Percentiles rank a stretch among this genome's conserved stretches.
phyloP scores from a whole-genome alignment of 2,113 vertebrate species.

The Columba livia region DNA sequence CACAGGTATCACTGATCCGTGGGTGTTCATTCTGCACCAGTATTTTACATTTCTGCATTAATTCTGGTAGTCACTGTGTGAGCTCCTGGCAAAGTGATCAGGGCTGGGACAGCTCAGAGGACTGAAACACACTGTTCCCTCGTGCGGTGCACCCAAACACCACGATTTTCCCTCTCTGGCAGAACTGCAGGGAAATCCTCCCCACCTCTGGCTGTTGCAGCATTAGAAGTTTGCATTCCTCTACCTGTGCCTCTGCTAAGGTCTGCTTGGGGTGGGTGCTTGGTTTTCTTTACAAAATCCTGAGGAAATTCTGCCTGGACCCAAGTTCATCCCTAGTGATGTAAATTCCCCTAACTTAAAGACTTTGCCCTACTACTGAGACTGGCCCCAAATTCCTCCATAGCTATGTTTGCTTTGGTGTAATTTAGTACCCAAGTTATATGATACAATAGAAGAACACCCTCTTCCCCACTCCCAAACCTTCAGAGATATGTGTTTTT shows the following conservation, averaged over 20 bases:
- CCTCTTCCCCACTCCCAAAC: accelerated
- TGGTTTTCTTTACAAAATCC: neutral
- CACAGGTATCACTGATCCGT: too few species aligned
- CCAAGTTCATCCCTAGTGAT: neutral
- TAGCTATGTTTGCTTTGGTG: neutral
- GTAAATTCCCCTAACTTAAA: neutral
- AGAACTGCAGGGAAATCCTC: neutral
- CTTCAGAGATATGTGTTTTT: neutral
- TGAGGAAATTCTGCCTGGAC: neutral
- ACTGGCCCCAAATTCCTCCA: neutral
- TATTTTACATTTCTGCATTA: neutral
- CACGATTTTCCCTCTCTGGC: accelerated
- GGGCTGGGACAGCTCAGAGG: too few species aligned
- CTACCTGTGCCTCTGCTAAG: neutral
- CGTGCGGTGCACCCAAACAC: neutral
- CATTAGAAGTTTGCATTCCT: neutral
- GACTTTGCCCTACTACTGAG: neutral
- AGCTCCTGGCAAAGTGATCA: neutral
- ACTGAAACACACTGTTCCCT: accelerated
- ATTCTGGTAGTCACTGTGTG: neutral
- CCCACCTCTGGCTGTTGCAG: neutral
- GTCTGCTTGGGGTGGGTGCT: neutral
- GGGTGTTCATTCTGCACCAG: neutral
- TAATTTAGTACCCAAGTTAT: neutral
- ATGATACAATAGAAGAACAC: neutral